Base-by-base conservation (phyloP, 1,140 invertebrate species). In the Drosophila gunungcola region DNA sequence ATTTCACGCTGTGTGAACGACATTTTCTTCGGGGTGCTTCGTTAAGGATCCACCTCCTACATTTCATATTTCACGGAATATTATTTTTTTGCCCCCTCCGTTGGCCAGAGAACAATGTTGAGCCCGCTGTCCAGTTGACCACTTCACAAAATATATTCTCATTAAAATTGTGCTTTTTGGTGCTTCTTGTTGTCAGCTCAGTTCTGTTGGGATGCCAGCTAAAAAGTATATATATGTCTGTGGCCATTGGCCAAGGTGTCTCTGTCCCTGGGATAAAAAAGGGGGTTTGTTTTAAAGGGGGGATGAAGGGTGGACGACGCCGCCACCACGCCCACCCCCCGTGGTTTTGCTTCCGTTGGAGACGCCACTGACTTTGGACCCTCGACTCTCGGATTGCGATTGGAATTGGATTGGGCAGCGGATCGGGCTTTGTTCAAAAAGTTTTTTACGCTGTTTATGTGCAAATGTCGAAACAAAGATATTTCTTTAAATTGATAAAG, bases 391-490 rank as follows among this genome's bases (percentile, higher is more conserved):
- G 38, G 11, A 21, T 34, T 34, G 52, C 42, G 38, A 73, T 73
- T 51, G 69, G 41, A 73, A 68, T 73, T 55, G 69, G 51, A 48
- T 74, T 74, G 72, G 70, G 68, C 67, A 72, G 63, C 41, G 34
- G 56, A 39, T 52, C 56, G 58, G 48, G 42, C 38, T 16, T 13
- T 45, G 34, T 39, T 69, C 36, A 54, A 70, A 70, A 69, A 46
- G 56, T 60, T 70, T 67, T 67, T 84, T 78, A 76, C 69, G 73
- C 80, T 89, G 84, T 89, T 89, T 89, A 90, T 84, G 80, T 89
- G 84, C 80, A 89, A 89, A 89, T 89, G 84, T 89, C 84, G 84
- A 89, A 90, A 89, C 84, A 89, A 89, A 90, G 84, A 89, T 89
- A 89, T 89, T 89, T 89, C 85, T 78, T 89, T 88, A 88, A 88